phyloP scores from a whole-genome alignment of 2,113 vertebrate species.

The Blennius ocellaris region DNA sequence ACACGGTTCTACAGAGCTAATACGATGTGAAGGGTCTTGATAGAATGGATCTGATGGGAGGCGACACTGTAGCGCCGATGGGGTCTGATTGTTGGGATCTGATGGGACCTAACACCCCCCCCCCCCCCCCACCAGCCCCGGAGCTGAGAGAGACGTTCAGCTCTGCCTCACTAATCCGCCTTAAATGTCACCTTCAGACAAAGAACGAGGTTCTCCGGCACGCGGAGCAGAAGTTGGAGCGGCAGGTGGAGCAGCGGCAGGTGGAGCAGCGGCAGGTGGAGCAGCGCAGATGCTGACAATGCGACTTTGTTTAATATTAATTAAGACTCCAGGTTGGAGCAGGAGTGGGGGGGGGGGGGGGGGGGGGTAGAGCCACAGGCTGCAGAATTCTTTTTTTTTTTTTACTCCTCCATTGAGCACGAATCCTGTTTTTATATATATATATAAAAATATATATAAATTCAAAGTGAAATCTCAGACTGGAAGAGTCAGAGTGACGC shows the following conservation, averaged over 20 bases:
- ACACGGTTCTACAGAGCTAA: too few relatives aligned
- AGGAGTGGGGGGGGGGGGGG: too few relatives aligned
- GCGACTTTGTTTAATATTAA: conserved; percentile 6
- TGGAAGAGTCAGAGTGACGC: neutral
- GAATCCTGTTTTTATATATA: neutral
- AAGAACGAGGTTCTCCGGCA: conserved; percentile 2
- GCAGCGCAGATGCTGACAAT: conserved; percentile 5
- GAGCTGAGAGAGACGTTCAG: conserved; percentile 11
- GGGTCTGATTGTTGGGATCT: too few relatives aligned
- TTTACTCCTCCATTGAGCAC: neutral
- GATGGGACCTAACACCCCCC: too few relatives aligned
- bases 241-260: neutral
- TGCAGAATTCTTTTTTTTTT: conserved; percentile 5
- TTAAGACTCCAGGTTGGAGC: too few relatives aligned
- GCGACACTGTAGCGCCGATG: too few relatives aligned
- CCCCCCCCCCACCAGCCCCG: neutral
- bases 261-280: neutral
- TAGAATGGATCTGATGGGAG: too few relatives aligned
- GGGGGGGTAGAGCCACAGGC: neutral
- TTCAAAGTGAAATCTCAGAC: conserved; percentile 28
- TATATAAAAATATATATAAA: too few relatives aligned
- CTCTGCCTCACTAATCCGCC: conserved; percentile 28
- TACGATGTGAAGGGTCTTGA: too few relatives aligned
- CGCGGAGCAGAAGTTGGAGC: conserved; percentile 2
- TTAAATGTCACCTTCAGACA: conserved; percentile 63